Conservation (phyloP, 2,797 vertebrate species). For the Podarcis siculus region DNA sequence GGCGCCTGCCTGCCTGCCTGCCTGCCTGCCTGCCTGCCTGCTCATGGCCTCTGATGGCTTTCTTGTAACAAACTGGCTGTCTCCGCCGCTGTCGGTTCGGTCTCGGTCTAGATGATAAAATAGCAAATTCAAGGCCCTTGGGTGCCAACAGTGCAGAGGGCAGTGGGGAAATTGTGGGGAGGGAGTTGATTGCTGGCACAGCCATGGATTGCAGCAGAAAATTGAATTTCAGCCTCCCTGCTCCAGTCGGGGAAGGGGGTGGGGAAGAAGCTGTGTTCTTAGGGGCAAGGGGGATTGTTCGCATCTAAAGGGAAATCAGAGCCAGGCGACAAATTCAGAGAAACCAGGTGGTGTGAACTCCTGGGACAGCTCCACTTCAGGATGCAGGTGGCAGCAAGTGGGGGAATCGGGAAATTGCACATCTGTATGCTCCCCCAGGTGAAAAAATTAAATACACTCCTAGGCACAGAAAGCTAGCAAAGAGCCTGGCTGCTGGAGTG, state of each 20-base stretch:
- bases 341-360: background rate
- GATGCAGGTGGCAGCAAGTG: background rate
- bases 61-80: constrained; percentile 19
- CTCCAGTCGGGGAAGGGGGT: no score
- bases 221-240: constrained; percentile 31
- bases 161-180: background rate
- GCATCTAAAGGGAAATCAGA: background rate
- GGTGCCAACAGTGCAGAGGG: constrained; percentile 16
- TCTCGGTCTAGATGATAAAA: constrained; percentile 41
- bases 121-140: constrained; percentile 14
- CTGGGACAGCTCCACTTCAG: background rate
- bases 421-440: background rate
- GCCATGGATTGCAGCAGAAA: constrained; percentile 35
- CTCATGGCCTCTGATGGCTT: constrained; percentile 28
- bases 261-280: background rate
- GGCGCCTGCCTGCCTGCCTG: background rate
- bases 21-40: constrained; percentile 3
- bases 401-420: background rate
- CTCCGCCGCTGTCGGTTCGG: constrained; percentile 28
- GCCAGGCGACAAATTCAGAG: background rate
- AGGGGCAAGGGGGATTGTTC: background rate
- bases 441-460: background rate
- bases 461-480: background rate
- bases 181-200: background rate
- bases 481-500: no score